Base-by-base conservation (phyloP, 2,797 vertebrate species). In the Rhinoraja longicauda region DNA sequence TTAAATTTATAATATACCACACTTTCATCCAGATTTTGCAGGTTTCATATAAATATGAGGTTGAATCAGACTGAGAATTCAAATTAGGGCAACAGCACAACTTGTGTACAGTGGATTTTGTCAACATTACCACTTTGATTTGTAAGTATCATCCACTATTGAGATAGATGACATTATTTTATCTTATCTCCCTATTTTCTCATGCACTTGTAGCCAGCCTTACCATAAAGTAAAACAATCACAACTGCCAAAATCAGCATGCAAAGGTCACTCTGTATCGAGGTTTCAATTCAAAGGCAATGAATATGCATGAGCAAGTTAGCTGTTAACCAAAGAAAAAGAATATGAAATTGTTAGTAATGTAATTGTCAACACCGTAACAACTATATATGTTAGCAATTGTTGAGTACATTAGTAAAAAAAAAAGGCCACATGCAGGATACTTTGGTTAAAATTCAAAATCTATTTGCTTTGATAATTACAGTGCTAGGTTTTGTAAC, bases 171-270 rank as follows among this genome's bases (percentile, higher is more conserved):
- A 21, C 64, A 90, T 90, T 32, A 32, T n/a, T 92, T 10, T 64
- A 26, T 72, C 19, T 13, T 53, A 21, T 21, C 10, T 39, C 3
- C 53, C 24, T 70, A 1, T 57, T 26, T 45, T 92, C 53, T 73
- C 36, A 53, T 24, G 26, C 21, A 92, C 39, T 53, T 45, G 36
- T 32, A 75, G 36, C 70, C 70, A 92, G 73, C 70, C 90, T 92
- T 92, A 73, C 90, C 90, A 53, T 36, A 39, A 75, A 45, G 90
- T 73, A 53, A 73, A 90, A 92, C 2, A 72, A 72, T 67, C 4
- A 75, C 57, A 92, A 92, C 90, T 73, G 64, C 86, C 86, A 90
- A 90, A 90, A 90, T 70, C 86, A 90, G 90, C 90, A 73, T 92
- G 90, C 70, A 92, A 92, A 45, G 10, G 70, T n/a, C 90, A 92